phyloP scores from a whole-genome alignment of 2,888 invertebrate genomes.

The Hirtodrosophila cameraria region DNA sequence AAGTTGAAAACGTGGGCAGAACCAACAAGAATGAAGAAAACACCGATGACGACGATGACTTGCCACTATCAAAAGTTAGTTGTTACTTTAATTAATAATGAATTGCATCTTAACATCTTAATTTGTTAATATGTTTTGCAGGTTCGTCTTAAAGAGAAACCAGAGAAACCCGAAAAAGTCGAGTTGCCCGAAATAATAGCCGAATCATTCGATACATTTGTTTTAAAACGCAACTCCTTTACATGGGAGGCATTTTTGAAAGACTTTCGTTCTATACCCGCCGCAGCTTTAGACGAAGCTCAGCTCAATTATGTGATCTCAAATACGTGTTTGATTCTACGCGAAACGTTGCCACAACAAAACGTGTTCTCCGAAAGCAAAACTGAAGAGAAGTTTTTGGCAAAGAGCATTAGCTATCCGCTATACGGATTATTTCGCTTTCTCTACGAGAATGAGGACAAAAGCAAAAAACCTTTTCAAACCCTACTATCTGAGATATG shows the following conservation, averaged over 20 bases:
- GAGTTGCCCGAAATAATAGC: slow-evolving; percentile 82
- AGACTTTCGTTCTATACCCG: slow-evolving; percentile 82
- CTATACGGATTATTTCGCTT: slow-evolving; percentile 95
- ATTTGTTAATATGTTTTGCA: slow-evolving; percentile 25
- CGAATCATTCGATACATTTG: slow-evolving; percentile 83
- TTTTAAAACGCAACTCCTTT: slow-evolving; percentile 80
- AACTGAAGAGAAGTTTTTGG: slow-evolving; percentile 87
- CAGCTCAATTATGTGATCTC: slow-evolving; percentile 84
- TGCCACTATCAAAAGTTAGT: slow-evolving; percentile 90
- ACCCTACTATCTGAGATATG: slow-evolving; percentile 93
- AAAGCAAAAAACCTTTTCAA: slow-evolving; percentile 91
- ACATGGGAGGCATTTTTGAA: slow-evolving; percentile 83
- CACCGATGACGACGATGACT: slow-evolving; percentile 87
- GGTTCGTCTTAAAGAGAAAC: slow-evolving; percentile 84
- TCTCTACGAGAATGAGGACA: slow-evolving; percentile 90
- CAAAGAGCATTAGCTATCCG: slow-evolving; percentile 92
- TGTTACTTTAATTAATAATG: neutral
- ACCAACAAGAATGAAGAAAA: slow-evolving; percentile 82
- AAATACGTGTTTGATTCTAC: slow-evolving; percentile 81
- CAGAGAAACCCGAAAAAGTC: slow-evolving; percentile 82
- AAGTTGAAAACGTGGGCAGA: slow-evolving; percentile 88
- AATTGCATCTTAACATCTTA: neutral
- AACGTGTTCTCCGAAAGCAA: slow-evolving; percentile 85
- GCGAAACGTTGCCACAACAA: slow-evolving; percentile 82
- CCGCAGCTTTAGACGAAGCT: slow-evolving; percentile 81